Evolutionary conservation across 2,797 vertebrate species (phyloP).

Genomic region (Lophotriccus pileatus): DNA sequence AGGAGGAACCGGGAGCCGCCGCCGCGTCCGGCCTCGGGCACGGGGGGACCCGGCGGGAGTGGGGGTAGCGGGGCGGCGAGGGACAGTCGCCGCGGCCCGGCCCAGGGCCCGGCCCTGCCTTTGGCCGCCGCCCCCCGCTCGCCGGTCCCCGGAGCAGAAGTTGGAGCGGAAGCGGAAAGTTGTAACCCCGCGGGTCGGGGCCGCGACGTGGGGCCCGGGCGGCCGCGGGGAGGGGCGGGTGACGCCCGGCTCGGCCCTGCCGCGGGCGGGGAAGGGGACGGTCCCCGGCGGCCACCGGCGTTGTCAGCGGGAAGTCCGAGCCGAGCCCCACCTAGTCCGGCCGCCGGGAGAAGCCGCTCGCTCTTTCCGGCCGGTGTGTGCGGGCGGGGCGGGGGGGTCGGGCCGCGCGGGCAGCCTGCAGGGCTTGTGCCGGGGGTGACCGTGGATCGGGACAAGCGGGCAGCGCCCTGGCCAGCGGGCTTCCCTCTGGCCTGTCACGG

Average conservation of each 20-base stretch:
- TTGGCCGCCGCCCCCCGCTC: background rate
- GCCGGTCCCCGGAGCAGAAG: slow-evolving; percentile 31
- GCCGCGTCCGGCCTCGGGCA: slow-evolving; percentile 9
- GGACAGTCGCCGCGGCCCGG: background rate
- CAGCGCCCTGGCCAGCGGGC: background rate
- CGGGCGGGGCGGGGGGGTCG: background rate
- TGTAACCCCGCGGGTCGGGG: slow-evolving; percentile 40
- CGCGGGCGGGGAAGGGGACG: background rate
- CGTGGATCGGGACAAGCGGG: background rate
- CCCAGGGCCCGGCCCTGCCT: background rate
- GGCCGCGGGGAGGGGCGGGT: slow-evolving; percentile 25
- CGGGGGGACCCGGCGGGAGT: background rate
- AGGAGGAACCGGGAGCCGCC: slow-evolving; percentile 66
- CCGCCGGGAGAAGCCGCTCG: slow-evolving; percentile 1
- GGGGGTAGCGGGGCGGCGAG: background rate
- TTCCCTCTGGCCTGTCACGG: background rate
- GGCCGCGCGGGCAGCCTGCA: background rate
- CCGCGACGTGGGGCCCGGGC: slow-evolving; percentile 51
- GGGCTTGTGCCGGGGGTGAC: background rate
- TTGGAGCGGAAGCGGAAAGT: slow-evolving; percentile 68
- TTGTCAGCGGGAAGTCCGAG: slow-evolving; percentile 55
- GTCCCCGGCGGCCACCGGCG: background rate
- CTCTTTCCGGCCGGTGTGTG: slow-evolving; percentile 39
- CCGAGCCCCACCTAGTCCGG: slow-evolving; percentile 74
- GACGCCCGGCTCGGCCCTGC: background rate